These are phyloP conservation scores for Dorcus hopei DNA, from an alignment of 2,888 invertebrate genomes.

Conservation along the genomic window DNA sequence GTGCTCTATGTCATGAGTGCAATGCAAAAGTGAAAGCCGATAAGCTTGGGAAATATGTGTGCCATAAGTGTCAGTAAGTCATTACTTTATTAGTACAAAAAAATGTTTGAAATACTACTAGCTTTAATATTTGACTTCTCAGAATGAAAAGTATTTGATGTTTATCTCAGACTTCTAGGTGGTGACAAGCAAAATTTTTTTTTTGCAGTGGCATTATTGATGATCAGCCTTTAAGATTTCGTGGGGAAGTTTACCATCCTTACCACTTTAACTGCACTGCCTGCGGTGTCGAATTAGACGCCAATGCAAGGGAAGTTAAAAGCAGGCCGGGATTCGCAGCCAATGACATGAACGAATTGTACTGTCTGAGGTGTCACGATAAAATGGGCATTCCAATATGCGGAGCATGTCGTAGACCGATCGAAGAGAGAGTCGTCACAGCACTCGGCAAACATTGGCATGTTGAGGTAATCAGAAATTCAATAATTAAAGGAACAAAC, in stretches of 20 bases:
- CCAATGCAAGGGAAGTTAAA: constrained; percentile 94
- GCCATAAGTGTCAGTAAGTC: constrained; percentile 96
- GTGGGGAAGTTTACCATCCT: constrained; percentile 97
- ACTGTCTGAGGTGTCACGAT: constrained; percentile 96
- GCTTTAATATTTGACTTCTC: no score
- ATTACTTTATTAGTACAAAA: neutral
- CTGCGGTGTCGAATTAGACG: constrained; percentile 88
- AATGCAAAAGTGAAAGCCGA: constrained; percentile 95
- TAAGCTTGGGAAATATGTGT: constrained; percentile 93
- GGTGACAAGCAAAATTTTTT: neutral
- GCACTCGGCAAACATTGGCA: constrained; percentile 99
- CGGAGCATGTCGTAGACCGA: constrained; percentile 97
- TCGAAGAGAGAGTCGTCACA: constrained; percentile 97
- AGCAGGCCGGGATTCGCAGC: constrained; percentile 85
- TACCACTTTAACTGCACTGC: constrained; percentile 98
- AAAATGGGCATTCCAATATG: constrained; percentile 99
- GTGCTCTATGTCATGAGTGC: constrained; percentile 92
- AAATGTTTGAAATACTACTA: no score
- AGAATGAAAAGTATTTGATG: no score
- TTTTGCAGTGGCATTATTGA: constrained; percentile 79
- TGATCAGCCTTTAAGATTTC: constrained; percentile 84
- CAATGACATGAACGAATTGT: constrained; percentile 92
- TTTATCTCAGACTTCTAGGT: no score
- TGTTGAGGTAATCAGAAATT: constrained; percentile 68
- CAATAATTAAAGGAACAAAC: neutral